A percentile compares a stretch with the other conserved stretches of the same genome.
Conservation (phyloP, 2,797 vertebrate genomes). For the Betta splendens region DNA sequence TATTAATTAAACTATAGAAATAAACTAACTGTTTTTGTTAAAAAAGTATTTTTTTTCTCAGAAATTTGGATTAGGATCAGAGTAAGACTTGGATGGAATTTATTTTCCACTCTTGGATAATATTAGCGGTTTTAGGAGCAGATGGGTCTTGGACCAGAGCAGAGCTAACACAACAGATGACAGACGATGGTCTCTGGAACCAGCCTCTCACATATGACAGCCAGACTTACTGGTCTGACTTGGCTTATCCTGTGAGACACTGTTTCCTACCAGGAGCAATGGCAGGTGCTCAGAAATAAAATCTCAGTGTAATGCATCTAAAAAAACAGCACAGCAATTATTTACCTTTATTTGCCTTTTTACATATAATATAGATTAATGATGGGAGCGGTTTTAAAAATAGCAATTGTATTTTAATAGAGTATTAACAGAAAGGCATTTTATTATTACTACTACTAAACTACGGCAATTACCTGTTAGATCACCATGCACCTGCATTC, state of each 20-base stretch:
- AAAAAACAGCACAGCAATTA: too few species aligned
- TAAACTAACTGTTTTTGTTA: too few species aligned
- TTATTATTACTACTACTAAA: neutral
- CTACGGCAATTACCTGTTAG: neutral
- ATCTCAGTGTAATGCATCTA: too few species aligned
- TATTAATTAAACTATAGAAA: slow-evolving; percentile 18
- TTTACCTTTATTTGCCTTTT: too few species aligned
- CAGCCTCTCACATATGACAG: slow-evolving; percentile 62
- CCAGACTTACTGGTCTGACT: slow-evolving; percentile 59
- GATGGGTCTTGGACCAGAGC: slow-evolving; percentile 68
- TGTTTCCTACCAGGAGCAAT: slow-evolving; percentile 15
- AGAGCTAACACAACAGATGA: slow-evolving; percentile 66
- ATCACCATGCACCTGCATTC: neutral
- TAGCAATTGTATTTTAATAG: too few species aligned
- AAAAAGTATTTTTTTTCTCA: too few species aligned
- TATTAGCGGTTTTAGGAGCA: slow-evolving; percentile 64
- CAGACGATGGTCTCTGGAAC: slow-evolving; percentile 74
- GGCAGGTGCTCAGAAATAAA: slow-evolving; percentile 2
- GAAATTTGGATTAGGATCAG: slow-evolving; percentile 28
- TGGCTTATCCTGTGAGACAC: slow-evolving; percentile 40
- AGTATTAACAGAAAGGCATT: too few species aligned
- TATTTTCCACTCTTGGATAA: slow-evolving; percentile 50
- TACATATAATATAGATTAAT: too few species aligned
- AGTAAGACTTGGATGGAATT: slow-evolving; percentile 44
- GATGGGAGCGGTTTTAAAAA: too few species aligned